Evolutionary conservation across 1,140 invertebrate species (phyloP), one percentile per base, ranked within the genome.

Genomic region (Doryteuthis pealeii): DNA sequence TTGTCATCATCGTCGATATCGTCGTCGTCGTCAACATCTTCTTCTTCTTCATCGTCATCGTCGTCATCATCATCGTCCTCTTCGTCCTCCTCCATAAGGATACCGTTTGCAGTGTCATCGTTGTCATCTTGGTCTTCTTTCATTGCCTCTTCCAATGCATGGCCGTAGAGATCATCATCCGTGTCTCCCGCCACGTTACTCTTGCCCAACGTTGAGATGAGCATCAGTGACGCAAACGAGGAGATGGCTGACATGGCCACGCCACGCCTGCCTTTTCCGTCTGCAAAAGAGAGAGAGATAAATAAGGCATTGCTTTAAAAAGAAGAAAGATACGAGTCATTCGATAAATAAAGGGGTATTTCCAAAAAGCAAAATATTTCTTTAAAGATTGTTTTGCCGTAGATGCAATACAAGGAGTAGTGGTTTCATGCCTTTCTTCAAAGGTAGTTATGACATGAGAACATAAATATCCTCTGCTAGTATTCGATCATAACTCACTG

Each of bases 161-260:
- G 32, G 68, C 68, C 68, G 32, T 70, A 70, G 33, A 70, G 32
- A 33, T 70, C 68, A 43, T 70, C 68, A 14, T 43, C 68, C 22
- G 32, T 43, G 32, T 43, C 68, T 35, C 68, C 40, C 33, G 54
- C 54, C 54, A 62, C 54, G 54, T 62, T 62, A 62, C 54, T 62
- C 45, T 82, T 81, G 65, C 81, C 80, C 30, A 82, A 73, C 5
- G 81, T 79, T 18, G 78, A 80, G 54, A 82, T 80, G 43, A 82
- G 76, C 80, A 82, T 81, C n/a, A 82, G 77, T 22, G 81, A 81
- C 2, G 81, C 79, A 67, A 81, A 80, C 33, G 80, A 77, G n/a
- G 81, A 80, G 66, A 82, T 81, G 26, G 81, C 81, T 58, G 79
- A 76, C 49, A 82, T 67, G 2, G 81, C 78, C 4, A 73, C 76